Conservation (phyloP, 2,888 invertebrate species). For the Cerceris ruficornis region DNA sequence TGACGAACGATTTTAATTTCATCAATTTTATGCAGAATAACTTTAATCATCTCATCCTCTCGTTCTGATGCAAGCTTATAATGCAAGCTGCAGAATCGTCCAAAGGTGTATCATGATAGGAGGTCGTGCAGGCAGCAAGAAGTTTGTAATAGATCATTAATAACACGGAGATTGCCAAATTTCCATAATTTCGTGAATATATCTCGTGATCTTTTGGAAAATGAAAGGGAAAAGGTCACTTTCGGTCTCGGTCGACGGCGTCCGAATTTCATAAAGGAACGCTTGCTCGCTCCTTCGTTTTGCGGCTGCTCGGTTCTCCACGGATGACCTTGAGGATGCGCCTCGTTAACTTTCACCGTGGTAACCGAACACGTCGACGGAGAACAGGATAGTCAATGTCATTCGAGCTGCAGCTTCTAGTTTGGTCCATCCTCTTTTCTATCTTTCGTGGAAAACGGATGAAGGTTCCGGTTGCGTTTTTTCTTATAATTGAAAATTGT, state of each 20-base stretch:
- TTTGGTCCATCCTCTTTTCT: constrained; percentile 23
- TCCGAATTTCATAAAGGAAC: constrained; percentile 46
- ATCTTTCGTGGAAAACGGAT: constrained; percentile 13
- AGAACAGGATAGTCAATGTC: constrained; percentile 72
- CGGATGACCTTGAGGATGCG: constrained; percentile 72
- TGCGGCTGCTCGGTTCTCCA: constrained; percentile 40
- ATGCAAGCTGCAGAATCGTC: too few relatives aligned
- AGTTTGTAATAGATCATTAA: too few relatives aligned
- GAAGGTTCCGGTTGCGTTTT: background rate
- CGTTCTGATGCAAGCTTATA: too few relatives aligned
- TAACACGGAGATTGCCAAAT: background rate
- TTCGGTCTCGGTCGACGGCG: background rate
- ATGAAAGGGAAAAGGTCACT: constrained; percentile 20
- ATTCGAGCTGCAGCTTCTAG: constrained; percentile 48
- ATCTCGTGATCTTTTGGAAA: background rate
- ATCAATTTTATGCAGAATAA: too few relatives aligned
- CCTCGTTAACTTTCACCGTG: constrained; percentile 74
- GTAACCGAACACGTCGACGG: constrained; percentile 56
- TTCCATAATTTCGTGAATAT: constrained; percentile 4
- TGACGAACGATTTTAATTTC: too few relatives aligned
- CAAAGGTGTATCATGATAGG: too few relatives aligned
- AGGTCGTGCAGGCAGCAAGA: too few relatives aligned
- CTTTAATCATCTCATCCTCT: too few relatives aligned
- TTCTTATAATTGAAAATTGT: too few relatives aligned
- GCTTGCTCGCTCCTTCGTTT: background rate